Conservation (phyloP, 92 coral and sea anemone genomes). For the Meandrina meandrites region DNA sequence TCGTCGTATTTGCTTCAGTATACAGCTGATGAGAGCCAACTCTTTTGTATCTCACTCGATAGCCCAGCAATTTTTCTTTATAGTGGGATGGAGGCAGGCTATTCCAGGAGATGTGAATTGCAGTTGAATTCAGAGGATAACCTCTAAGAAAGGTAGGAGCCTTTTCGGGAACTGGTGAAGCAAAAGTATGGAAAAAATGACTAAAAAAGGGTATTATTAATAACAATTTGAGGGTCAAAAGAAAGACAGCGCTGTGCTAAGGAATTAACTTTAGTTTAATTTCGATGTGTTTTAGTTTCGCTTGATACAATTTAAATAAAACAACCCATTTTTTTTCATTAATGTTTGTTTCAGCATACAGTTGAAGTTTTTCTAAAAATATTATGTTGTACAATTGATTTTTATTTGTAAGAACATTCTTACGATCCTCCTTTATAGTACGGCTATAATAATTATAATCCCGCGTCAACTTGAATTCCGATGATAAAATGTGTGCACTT, state of each 20-base stretch:
- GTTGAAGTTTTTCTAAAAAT: no score
- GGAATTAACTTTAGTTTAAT: no score
- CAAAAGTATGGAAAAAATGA: background rate
- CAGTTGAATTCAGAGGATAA: slow-evolving; percentile 10
- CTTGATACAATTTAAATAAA: no score
- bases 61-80: background rate
- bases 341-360: no score
- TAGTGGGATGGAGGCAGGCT: slow-evolving; percentile 1
- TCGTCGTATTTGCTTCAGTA: background rate
- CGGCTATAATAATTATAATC: no score
- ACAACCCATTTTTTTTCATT: no score
- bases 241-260: background rate
- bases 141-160: background rate
- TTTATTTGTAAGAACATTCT: no score
- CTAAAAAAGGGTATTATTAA: background rate
- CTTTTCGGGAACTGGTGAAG: background rate
- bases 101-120: slow-evolving; percentile 14
- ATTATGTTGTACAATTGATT: no score
- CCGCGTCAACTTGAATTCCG: no score
- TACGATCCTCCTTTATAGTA: no score
- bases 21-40: background rate
- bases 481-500: no score
- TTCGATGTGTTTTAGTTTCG: no score
- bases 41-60: background rate
- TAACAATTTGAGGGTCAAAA: background rate